phyloP scores from a whole-genome alignment of 2,797 vertebrate species.

The Phrynocephalus guinanensis region DNA sequence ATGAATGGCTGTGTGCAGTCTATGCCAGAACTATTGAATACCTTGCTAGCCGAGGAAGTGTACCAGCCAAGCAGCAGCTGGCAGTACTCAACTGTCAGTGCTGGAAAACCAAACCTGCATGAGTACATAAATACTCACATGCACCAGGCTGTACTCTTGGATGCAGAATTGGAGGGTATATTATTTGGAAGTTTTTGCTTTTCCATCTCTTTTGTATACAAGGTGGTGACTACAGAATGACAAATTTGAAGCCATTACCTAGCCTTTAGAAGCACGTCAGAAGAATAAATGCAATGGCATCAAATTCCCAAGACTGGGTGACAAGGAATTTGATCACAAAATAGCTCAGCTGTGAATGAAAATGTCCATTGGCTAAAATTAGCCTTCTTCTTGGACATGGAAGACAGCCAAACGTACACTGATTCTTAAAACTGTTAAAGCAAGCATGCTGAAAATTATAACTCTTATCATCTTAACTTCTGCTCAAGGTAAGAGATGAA shows the following conservation, averaged over 20 bases:
- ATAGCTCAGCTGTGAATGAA: background rate
- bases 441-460: background rate
- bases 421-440: background rate
- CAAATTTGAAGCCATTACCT: background rate
- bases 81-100: conserved; percentile 7
- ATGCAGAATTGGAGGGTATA: conserved; percentile 31
- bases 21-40: conserved; percentile 9
- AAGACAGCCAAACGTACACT: background rate
- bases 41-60: conserved; percentile 32
- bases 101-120: conserved; percentile 29
- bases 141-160: conserved; percentile 36
- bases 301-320: background rate
- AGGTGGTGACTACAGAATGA: background rate
- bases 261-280: background rate
- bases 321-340: background rate
- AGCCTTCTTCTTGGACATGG: background rate
- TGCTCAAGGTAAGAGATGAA: background rate
- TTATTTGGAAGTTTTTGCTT: conserved; percentile 7
- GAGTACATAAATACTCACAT: background rate
- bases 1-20: conserved; percentile 37
- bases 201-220: conserved; percentile 3
- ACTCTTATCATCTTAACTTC: background rate
- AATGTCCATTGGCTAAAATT: background rate
- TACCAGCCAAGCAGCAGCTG: conserved; percentile 57
- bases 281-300: background rate